These are phyloP conservation scores for Gavia stellata DNA, from an alignment of 2,113 vertebrate genomes.

Conservation along the genomic window DNA sequence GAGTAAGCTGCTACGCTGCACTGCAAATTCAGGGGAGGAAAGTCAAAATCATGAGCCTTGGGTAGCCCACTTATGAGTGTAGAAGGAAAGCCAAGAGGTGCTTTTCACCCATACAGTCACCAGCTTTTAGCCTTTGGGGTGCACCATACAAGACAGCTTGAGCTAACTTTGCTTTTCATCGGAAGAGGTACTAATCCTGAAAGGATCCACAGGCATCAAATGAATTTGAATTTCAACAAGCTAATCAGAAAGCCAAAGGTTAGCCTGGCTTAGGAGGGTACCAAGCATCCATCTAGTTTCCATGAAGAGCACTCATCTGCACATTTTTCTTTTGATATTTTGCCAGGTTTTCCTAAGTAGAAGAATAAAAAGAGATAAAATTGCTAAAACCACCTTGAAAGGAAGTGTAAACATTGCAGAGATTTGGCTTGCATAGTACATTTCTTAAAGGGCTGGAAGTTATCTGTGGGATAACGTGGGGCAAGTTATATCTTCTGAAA, in stretches of 20 bases:
- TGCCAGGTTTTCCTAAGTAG: conserved; percentile 5
- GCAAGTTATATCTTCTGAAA: neutral
- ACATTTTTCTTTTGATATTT: conserved; percentile 12
- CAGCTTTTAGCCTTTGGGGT: neutral
- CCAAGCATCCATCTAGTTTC: conserved; percentile 26
- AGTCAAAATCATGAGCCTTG: neutral
- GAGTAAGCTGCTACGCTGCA: neutral
- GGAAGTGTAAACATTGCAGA: neutral
- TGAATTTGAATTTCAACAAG: conserved; percentile 39
- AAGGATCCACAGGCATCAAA: conserved; percentile 3
- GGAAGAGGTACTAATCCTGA: neutral
- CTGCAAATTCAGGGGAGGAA: neutral
- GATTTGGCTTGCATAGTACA: neutral
- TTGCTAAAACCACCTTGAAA: conserved; percentile 13
- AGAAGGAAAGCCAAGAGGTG: neutral
- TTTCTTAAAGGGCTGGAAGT: conserved; percentile 37
- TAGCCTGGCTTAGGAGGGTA: conserved; percentile 10
- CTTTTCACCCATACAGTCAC: neutral
- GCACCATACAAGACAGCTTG: neutral
- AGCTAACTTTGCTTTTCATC: neutral
- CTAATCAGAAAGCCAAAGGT: conserved; percentile 33
- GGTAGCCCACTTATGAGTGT: neutral
- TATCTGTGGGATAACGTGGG: neutral
- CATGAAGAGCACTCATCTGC: conserved; percentile 19
- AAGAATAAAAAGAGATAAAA: conserved; percentile 3